Base-by-base conservation (phyloP, 2,113 vertebrate species). In the Cinclus mexicanus region DNA sequence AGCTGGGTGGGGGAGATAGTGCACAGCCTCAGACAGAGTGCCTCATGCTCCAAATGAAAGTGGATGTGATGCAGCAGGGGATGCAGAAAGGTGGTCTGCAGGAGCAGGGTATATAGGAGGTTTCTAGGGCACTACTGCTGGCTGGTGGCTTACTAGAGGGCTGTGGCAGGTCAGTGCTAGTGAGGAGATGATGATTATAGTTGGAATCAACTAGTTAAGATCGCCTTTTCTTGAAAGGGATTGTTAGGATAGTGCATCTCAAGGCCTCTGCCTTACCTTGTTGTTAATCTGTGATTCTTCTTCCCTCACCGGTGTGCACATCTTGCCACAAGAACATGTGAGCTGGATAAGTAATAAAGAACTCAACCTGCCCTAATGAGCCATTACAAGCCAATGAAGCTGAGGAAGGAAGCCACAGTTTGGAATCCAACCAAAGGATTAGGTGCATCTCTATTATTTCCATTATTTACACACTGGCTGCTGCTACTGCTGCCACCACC, bases 371-470 rank as follows among this genome's bases (percentile, higher is more conserved):
- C 59, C 69, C 89, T 97, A 97, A 97, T 91, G 95, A 97, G 83
- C 93, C 94, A 96, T 94, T 95, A 94, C 87, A 94, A 95, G 83
- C 65, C 97, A 97, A 97, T 14, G 29, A 97, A 80, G 80, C 93
- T 60, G 53, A 93, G 93, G 86, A 86, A 79, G 65, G 75, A 85
- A 97, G 86, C 53, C 7, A 17, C 57, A 90, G 80, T 61, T 80
- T 83, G 86, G 88, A 94, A 95, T 87, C 85, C 2, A 47, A 96
- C 83, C 94, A 87, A 84, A 94, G 74, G 77, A 72, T 53, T 89
- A 0, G 2, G 64, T 31, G 16, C 90, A 87, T 94, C 93, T 96
- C 91, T 92, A 94, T 95, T 87, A 95, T 81, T 94, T 67, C 37
- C 82, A 56, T 93, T 93, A 94, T 70, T 95, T 95, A 87, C 72